phyloP scores from a whole-genome alignment of 2,113 vertebrate genomes.

The Scortum barcoo region DNA sequence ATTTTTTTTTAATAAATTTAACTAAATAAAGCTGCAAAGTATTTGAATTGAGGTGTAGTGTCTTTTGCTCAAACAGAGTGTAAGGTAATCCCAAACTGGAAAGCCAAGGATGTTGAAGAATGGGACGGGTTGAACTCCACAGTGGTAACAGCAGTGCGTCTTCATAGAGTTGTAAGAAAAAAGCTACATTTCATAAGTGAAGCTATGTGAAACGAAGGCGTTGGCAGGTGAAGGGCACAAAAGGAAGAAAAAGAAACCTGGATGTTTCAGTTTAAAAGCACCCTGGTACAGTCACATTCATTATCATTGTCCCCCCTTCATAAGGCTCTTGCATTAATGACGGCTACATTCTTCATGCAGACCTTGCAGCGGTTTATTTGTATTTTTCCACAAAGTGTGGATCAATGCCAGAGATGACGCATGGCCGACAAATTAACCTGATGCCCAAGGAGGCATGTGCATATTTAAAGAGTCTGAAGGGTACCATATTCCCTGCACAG shows the following conservation, averaged over 20 bases:
- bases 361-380: neutral
- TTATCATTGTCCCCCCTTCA: neutral
- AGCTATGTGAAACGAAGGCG: neutral
- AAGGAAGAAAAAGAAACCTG: neutral
- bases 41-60: neutral
- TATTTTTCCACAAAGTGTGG: neutral
- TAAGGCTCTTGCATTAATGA: neutral
- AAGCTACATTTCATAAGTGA: neutral
- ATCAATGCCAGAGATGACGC: conserved; percentile 26
- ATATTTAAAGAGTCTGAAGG: neutral
- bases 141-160: neutral
- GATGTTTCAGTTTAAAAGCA: neutral
- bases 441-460: conserved; percentile 8
- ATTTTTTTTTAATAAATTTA: neutral
- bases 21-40: neutral
- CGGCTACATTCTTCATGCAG: conserved; percentile 1
- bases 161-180: neutral
- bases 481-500: neutral
- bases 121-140: no score
- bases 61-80: neutral
- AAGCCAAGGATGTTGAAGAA: neutral
- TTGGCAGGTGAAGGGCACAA: neutral
- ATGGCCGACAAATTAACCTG: neutral
- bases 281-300: neutral
- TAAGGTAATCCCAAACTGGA: neutral